Conservation (phyloP, 2,888 invertebrate species). For the Tuberolachnus salignus region DNA sequence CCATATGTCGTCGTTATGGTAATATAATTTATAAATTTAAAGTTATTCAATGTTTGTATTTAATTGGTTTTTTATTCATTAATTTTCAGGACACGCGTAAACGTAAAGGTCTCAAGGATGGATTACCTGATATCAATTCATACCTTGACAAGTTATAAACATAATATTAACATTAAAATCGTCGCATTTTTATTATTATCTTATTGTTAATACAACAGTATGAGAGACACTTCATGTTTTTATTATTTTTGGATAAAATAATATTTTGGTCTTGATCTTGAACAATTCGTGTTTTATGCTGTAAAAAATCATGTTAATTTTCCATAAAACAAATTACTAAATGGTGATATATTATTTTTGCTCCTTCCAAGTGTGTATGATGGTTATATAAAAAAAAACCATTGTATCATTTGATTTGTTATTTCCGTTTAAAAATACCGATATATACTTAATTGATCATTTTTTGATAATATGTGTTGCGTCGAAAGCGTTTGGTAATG, state of each 20-base stretch:
- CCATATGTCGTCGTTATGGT: slow-evolving; percentile 82
- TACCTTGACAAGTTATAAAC: slow-evolving; percentile 98
- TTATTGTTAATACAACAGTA: slow-evolving; percentile 54
- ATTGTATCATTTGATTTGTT: not conserved
- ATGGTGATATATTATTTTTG: slow-evolving; percentile 1
- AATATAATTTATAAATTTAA: slow-evolving; percentile 58
- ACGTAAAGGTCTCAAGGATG: slow-evolving; percentile 98
- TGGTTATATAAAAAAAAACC: not conserved
- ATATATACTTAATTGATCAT: not conserved
- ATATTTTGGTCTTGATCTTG: slow-evolving; percentile 30
- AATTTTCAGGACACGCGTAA: slow-evolving; percentile 85
- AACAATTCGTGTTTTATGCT: slow-evolving; percentile 38
- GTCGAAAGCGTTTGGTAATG: slow-evolving; percentile 35
- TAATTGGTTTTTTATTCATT: slow-evolving; percentile 59
- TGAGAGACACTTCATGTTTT: slow-evolving; percentile 21
- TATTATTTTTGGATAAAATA: slow-evolving; percentile 29
- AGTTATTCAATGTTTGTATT: slow-evolving; percentile 26
- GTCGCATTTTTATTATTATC: slow-evolving; percentile 48
- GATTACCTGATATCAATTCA: slow-evolving; percentile 91
- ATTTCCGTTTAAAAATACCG: slow-evolving; percentile 12
- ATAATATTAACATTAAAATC: slow-evolving; percentile 45
- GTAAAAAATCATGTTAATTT: slow-evolving; percentile 14
- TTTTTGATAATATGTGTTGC: slow-evolving; percentile 40
- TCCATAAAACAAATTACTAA: not conserved
- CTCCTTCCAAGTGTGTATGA: slow-evolving; percentile 18